Evolutionary conservation across 2,113 vertebrate genomes (phyloP).

Genomic region (Pavo muticus): DNA sequence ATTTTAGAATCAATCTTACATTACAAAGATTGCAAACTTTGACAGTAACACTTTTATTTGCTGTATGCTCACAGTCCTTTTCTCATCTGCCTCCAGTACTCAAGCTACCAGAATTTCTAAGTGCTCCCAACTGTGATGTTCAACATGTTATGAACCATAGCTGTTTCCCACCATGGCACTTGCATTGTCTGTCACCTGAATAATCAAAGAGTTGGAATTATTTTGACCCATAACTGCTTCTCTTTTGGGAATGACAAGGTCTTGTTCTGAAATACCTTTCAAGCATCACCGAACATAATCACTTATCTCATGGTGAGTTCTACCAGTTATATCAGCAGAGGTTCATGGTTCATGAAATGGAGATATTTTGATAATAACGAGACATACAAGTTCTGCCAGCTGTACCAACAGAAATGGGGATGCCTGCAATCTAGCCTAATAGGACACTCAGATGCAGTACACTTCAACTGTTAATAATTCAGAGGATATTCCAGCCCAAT

Average conservation of each 20-base stretch:
- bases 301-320: not conserved
- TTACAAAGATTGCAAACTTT: not conserved
- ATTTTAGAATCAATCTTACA: not conserved
- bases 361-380: not conserved
- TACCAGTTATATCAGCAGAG: not conserved
- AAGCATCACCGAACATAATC: not conserved
- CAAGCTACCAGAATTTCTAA: not conserved
- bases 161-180: not conserved
- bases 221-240: not conserved
- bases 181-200: not conserved
- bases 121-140: not conserved
- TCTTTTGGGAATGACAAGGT: not conserved
- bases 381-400: not conserved
- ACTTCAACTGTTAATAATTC: not conserved
- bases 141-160: not conserved
- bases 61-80: not conserved
- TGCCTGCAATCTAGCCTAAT: not conserved
- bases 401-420: not conserved
- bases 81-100: not conserved
- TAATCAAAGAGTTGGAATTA: not conserved
- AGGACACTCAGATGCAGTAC: not conserved
- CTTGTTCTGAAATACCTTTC: not conserved
- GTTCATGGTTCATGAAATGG: not conserved
- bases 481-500: not conserved
- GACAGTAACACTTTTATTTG: not conserved